Conservation (phyloP, 2,888 invertebrate species). For the Ectemnius continuus region DNA sequence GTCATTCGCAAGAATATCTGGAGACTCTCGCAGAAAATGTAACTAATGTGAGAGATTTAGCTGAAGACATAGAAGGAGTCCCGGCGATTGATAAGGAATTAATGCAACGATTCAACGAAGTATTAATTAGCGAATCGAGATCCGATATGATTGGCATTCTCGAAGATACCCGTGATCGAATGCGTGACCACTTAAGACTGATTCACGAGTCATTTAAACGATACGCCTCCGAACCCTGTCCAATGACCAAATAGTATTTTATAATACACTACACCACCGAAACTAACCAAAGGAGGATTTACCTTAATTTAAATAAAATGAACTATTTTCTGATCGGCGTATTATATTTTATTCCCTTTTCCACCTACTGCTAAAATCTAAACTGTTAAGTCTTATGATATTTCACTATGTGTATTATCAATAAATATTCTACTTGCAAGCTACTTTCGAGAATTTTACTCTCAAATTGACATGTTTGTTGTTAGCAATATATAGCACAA, state of each 20-base stretch:
- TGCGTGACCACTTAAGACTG: conserved; percentile 59
- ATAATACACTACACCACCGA: no score
- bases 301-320: no score
- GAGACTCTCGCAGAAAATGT: conserved; percentile 54
- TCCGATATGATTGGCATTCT: conserved; percentile 57
- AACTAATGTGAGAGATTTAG: conserved; percentile 46
- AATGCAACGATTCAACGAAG: conserved; percentile 57
- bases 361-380: no score
- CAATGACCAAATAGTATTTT: conserved; percentile 52
- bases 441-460: no score
- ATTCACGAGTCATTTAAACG: conserved; percentile 61
- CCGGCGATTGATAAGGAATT: conserved; percentile 61
- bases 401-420: no score
- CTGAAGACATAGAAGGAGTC: conserved; percentile 62
- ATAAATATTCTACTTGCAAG: no score
- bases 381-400: no score
- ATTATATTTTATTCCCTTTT: no score
- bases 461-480: no score
- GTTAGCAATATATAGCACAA: no score
- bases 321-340: no score
- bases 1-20: conserved; percentile 42
- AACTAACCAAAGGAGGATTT: no score
- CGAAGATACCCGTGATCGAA: conserved; percentile 55
- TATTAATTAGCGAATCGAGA: conserved; percentile 48
- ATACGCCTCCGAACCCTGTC: conserved; percentile 65